Percentiles rank a stretch among this genome's conserved stretches.
phyloP scores from a whole-genome alignment of 2,888 invertebrate genomes.

The Erebia ligea region DNA sequence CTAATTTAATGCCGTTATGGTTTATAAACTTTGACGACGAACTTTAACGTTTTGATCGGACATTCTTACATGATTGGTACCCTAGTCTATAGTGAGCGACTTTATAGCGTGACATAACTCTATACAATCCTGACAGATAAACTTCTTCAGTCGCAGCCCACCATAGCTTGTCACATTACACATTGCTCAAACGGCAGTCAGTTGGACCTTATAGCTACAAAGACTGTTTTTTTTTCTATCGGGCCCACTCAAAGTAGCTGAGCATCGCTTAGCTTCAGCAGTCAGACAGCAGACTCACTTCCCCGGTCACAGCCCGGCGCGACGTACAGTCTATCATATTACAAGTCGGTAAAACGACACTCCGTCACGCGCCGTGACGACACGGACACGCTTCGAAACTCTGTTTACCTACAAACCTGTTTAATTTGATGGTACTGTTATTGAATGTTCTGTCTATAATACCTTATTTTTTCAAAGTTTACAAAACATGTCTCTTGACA shows the following conservation, averaged over 20 bases:
- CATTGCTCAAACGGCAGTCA: too few relatives aligned
- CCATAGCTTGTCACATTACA: too few relatives aligned
- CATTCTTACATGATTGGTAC: too few relatives aligned
- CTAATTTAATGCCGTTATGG: too few relatives aligned
- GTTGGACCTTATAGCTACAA: not conserved
- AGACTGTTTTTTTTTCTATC: not conserved
- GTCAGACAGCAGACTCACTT: conserved; percentile 14
- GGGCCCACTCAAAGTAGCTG: not conserved
- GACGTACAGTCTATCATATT: conserved; percentile 38
- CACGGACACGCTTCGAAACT: conserved; percentile 40
- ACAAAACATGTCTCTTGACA: not conserved
- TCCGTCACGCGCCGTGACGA: conserved; percentile 40
- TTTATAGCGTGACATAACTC: too few relatives aligned
- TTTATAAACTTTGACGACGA: too few relatives aligned
- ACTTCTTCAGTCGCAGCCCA: too few relatives aligned
- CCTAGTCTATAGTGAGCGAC: too few relatives aligned
- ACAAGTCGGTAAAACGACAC: conserved; percentile 44
- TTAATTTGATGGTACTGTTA: conserved; percentile 29
- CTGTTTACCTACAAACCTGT: conserved; percentile 41
- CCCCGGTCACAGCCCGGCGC: conserved; percentile 30
- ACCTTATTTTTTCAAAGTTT: not conserved
- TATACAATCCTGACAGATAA: too few relatives aligned
- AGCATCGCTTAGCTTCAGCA: conserved; percentile 12
- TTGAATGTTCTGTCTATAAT: conserved; percentile 7
- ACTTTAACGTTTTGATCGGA: too few relatives aligned